Conservation (phyloP, 2,113 vertebrate species). For the Hypocryptadius cinnamomeus region DNA sequence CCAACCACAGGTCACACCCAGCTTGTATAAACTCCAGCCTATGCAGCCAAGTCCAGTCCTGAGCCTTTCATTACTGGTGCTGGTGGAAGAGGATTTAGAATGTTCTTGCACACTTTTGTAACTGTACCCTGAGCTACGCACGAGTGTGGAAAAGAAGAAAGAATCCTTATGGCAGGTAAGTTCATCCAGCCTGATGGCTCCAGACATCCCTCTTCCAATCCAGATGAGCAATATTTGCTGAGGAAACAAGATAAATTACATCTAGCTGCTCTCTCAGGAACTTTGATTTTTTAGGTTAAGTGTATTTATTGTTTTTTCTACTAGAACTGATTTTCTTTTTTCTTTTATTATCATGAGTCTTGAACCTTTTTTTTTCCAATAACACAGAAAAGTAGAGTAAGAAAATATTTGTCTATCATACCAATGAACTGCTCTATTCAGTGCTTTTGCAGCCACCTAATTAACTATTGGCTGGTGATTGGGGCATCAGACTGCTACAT, state of each 20-base stretch:
- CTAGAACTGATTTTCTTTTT: neutral
- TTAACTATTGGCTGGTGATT: neutral
- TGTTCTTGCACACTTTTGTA: neutral
- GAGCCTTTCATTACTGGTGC: neutral
- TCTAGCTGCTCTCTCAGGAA: neutral
- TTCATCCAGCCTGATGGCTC: neutral
- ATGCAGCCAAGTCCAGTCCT: neutral
- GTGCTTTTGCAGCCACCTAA: neutral
- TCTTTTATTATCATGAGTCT: neutral
- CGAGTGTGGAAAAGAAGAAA: conserved; percentile 10
- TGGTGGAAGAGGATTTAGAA: neutral
- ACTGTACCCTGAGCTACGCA: neutral
- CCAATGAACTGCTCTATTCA: neutral
- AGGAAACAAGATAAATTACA: neutral
- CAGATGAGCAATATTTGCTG: neutral
- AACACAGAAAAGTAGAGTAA: neutral
- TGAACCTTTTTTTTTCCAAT: neutral
- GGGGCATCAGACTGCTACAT: neutral
- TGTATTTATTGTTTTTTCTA: neutral
- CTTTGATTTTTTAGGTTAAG: neutral
- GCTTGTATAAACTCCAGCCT: conserved; percentile 21
- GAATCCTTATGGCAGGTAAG: conserved; percentile 38
- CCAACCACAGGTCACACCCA: conserved; percentile 38
- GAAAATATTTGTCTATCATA: neutral
- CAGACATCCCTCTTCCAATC: neutral